A percentile compares a stretch with the other conserved stretches of the same genome.
Conservation (phyloP, 2,888 invertebrate species). For the Zaprionus lineosus region DNA sequence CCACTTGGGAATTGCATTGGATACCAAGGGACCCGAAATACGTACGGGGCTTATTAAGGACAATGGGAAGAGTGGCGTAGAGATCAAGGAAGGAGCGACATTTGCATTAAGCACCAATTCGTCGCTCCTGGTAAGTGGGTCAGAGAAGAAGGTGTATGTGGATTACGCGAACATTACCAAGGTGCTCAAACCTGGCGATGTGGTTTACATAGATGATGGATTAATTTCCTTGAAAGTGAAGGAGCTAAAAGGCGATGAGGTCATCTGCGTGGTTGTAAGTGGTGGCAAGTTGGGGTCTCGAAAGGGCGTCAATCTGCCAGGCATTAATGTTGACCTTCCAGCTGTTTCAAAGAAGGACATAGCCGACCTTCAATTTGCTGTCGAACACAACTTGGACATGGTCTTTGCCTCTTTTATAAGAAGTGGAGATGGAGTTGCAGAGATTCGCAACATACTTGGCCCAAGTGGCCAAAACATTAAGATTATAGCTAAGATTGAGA, state of each 20-base stretch:
- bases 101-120: constrained; percentile 93
- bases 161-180: constrained; percentile 97
- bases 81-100: constrained; percentile 90
- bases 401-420: constrained; percentile 98
- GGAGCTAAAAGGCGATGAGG: constrained; percentile 84
- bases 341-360: constrained; percentile 98
- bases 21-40: constrained; percentile 99
- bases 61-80: constrained; percentile 92
- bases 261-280: constrained; percentile 94
- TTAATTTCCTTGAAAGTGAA: constrained; percentile 94
- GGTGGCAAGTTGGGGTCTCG: constrained; percentile 96
- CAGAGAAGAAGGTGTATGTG: constrained; percentile 88
- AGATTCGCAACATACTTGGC: constrained; percentile 92
- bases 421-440: constrained; percentile 91
- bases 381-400: constrained; percentile 92
- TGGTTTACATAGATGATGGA: constrained; percentile 97
- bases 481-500: constrained; percentile 99
- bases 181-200: constrained; percentile 91
- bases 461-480: constrained; percentile 94
- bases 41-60: constrained; percentile 96
- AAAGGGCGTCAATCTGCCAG: constrained; percentile 98
- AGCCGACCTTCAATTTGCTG: constrained; percentile 92
- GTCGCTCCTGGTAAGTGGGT: constrained; percentile 89
- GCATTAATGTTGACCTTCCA: constrained; percentile 94
- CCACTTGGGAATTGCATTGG: constrained; percentile 96